Conservation (phyloP, 2,797 vertebrate species). For the Gadopsis bispinosus region DNA sequence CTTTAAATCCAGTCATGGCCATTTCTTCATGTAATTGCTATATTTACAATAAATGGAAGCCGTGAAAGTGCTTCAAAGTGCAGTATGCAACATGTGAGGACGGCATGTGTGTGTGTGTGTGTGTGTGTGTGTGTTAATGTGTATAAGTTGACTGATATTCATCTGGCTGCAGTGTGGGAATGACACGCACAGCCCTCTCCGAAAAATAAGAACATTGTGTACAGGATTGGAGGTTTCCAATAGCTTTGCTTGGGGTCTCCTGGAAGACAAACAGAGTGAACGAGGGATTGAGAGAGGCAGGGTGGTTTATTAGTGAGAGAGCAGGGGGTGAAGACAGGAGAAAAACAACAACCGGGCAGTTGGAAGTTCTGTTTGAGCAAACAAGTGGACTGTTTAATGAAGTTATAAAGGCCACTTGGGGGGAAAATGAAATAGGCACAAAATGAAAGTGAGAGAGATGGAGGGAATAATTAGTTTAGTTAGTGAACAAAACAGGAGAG, state of each 20-base stretch:
- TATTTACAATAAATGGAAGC: neutral
- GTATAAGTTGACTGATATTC: constrained; percentile 35
- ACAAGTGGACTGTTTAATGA: constrained; percentile 40
- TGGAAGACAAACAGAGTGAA: constrained; percentile 40
- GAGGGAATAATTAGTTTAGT: constrained; percentile 23
- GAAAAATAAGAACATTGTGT: constrained; percentile 74
- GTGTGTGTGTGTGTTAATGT: constrained; percentile 16
- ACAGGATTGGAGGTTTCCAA: constrained; percentile 49
- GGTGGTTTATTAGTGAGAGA: constrained; percentile 48
- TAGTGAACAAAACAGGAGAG: constrained; percentile 20
- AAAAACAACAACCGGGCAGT: constrained; percentile 15
- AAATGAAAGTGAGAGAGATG: neutral
- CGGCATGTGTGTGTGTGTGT: neutral
- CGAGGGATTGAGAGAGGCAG: constrained; percentile 17
- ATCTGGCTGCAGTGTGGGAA: constrained; percentile 57
- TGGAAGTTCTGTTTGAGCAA: constrained; percentile 46
- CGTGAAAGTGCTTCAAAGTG: neutral
- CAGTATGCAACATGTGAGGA: constrained; percentile 11
- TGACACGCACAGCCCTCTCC: constrained; percentile 29
- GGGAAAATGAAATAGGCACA: neutral
- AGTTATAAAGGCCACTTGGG: constrained; percentile 21
- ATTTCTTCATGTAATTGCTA: neutral
- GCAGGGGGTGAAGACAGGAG: constrained; percentile 24
- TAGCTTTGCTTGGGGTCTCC: constrained; percentile 74
- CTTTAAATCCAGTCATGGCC: neutral